Evolutionary conservation across 53 echinoderm and acorn worm genomes (phyloP).

Genomic region (Paracentrotus lividus): DNA sequence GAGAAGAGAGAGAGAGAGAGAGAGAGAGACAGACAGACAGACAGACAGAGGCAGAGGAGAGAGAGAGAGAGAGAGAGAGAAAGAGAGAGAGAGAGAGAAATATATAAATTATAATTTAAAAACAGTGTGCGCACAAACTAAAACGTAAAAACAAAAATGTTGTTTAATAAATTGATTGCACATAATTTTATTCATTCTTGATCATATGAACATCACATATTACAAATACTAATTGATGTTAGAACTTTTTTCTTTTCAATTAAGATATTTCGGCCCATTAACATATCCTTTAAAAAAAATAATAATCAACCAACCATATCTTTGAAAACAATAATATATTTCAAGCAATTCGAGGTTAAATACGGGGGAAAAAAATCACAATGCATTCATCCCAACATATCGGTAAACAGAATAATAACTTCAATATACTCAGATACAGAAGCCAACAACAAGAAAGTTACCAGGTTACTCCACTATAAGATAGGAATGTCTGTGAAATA

Average conservation of each 20-base stretch:
- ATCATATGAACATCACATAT: conserved; percentile 40
- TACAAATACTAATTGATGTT: conserved; percentile 42
- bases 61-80: too few species aligned
- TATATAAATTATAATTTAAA: too few species aligned
- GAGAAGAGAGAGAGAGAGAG: too few species aligned
- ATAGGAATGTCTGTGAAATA: conserved; percentile 1
- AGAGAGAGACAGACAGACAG: too few species aligned
- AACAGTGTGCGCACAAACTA: neutral
- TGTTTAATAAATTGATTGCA: conserved; percentile 22
- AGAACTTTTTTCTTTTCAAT: neutral
- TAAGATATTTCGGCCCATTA: neutral
- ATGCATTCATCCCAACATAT: neutral
- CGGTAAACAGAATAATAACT: neutral
- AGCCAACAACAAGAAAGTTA: neutral
- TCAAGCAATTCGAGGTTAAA: neutral
- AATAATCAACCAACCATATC: neutral
- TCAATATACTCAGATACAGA: neutral
- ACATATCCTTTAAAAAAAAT: neutral
- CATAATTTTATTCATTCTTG: conserved; percentile 34
- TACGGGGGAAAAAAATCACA: neutral
- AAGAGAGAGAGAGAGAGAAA: too few species aligned
- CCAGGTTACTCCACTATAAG: neutral
- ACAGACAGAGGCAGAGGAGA: too few species aligned
- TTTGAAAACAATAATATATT: neutral
- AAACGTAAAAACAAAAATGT: neutral